Evolutionary conservation across 2,113 vertebrate genomes (phyloP), one percentile per base, ranked within the genome.

Genomic region (Antennarius striatus): DNA sequence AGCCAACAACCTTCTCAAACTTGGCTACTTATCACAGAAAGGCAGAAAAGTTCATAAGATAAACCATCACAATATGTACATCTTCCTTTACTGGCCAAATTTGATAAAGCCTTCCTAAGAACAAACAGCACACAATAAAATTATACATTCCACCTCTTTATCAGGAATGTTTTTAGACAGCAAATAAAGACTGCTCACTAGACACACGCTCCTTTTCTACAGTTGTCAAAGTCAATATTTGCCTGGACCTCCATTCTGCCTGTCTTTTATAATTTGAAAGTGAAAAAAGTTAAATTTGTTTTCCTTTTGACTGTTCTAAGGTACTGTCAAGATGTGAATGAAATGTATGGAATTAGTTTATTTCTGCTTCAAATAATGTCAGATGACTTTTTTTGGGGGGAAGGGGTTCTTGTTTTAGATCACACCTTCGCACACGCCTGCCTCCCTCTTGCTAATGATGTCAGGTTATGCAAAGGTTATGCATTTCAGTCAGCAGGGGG

Each of bases 401-500:
- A 3, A 7, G 32, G 32, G 32, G 32, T 71, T 69, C 39, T 50
- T 8, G 16, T 51, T 74, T 70, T 17, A 22, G 17, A 45, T 39
- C 17, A 48, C 36, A 10, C 56, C 22, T 56, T n/a, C 63, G 29
- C 32, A 56, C 75, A 68, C 56, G 11, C 51, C 40, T 52, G 48
- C 58, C 29, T 54, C 14, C n/a, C 15, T 40, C 46, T 45, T 60
- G 68, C 53, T 45, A 6, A 10, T 13, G 5, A 63, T 67, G 63
- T 52, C 63, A 56, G 36, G 16, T 81, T 79, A 49, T 16, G 72
- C 52, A 32, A 28, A 57, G 67, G 28, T 68, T 48, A 28, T 85
- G 71, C 71, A 77, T 88, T 83, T 90, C 56, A 71, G 80, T 77
- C 87, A 84, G 76, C 83, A 90, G 87, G 78, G 78, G 87, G 77